A percentile compares a stretch with the other conserved stretches of the same genome.
Conservation (phyloP, 2,888 invertebrate species). For the Nymphalis c-album region DNA sequence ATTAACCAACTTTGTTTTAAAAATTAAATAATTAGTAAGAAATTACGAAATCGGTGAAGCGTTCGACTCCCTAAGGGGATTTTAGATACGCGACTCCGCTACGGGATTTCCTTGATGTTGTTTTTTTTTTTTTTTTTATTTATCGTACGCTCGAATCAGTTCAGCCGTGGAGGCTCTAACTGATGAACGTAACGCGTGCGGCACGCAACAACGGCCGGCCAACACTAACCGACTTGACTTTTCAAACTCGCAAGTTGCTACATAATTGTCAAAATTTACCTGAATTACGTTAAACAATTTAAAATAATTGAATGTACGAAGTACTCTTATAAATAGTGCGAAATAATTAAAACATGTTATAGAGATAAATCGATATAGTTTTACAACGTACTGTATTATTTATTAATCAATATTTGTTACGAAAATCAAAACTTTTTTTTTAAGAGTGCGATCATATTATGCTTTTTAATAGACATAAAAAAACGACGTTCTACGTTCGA, state of each 20-base stretch:
- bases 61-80: constrained; percentile 42
- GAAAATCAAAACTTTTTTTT: no score
- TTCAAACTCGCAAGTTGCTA: constrained; percentile 15
- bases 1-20: not conserved
- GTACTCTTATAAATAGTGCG: no score
- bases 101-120: constrained; percentile 16
- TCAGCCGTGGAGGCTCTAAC: constrained; percentile 67
- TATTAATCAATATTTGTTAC: no score
- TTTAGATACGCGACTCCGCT: constrained; percentile 26
- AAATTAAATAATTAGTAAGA: not conserved
- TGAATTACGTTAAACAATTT: not conserved
- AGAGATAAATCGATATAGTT: no score
- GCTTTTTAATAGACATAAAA: no score
- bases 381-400: no score
- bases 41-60: constrained; percentile 38
- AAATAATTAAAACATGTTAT: no score
- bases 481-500: no score
- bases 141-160: constrained; percentile 47
- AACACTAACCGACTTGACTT: constrained; percentile 42
- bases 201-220: constrained; percentile 50
- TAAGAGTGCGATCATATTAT: no score
- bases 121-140: constrained; percentile 22
- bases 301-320: not conserved
- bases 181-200: constrained; percentile 51
- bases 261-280: constrained; percentile 7